Conservation (phyloP, 2,113 vertebrate species). For the Cisticola juncidis region DNA sequence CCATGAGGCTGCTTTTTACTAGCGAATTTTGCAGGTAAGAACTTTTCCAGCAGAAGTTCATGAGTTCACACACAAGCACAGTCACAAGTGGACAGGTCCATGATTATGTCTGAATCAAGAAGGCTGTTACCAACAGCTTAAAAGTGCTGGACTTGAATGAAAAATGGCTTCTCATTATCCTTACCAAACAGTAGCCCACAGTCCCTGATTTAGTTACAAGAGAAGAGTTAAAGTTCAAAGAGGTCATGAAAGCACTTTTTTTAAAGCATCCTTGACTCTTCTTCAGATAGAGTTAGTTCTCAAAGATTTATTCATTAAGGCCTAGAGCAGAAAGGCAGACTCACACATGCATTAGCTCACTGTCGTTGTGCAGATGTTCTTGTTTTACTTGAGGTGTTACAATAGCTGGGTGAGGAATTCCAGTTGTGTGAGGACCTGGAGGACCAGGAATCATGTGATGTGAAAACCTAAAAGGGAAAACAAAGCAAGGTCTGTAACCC, state of each 20-base stretch:
- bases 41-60: neutral
- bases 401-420: constrained; percentile 98
- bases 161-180: neutral
- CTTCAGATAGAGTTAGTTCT: neutral
- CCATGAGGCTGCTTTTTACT: neutral
- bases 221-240: neutral
- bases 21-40: neutral
- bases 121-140: neutral
- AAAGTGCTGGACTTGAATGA: neutral
- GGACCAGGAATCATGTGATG: constrained; percentile 99
- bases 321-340: constrained; percentile 55
- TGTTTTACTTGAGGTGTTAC: constrained; percentile 99
- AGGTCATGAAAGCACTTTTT: neutral
- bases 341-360: constrained; percentile 98
- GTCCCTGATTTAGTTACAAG: neutral
- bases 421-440: constrained; percentile 93
- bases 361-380: constrained; percentile 90
- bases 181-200: neutral
- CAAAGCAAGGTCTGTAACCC: neutral
- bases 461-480: constrained; percentile 86
- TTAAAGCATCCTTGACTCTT: neutral
- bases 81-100: neutral
- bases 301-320: neutral
- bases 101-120: neutral
- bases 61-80: neutral